Evolutionary conservation across 2,888 invertebrate genomes (phyloP), one percentile per base, ranked within the genome.

Genomic region (Erebia aethiops): DNA sequence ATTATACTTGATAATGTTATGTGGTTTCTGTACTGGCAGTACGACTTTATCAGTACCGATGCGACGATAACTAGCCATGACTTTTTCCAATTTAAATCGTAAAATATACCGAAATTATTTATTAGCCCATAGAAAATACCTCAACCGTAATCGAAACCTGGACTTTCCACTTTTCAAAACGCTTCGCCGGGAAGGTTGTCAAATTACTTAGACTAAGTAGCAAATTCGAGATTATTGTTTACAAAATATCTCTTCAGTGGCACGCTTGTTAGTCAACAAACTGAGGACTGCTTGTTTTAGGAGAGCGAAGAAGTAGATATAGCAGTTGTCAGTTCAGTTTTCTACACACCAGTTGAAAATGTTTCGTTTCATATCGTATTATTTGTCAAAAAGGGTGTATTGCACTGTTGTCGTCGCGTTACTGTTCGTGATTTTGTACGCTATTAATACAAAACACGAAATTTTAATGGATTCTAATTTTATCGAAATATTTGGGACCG

Each of bases 281-380:
- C 51, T 4, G n/a, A n/a, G 8, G 4, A 51, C 14, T n/a, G 3
- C 43, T 35, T 35, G 35, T 35, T 7, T 9, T 14, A 11, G 13
- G 8, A 51, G 4, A 14, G 7, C 7, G n/a, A 8, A 51, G 11
- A 43, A 43, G 9, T n/a, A 14, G n/a, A 51, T 51, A 5, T n/a
- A 49, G 14, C 14, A 14, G n/a, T 14, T 49, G 1, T 51, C 8
- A 14, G n/a, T 7, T 14, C 14, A 49, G 14, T 5, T 49, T 13
- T 5, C 7, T 8, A n/a, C n/a, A n/a, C 2, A n/a, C n/a, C 8
- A n/a, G n/a, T 51, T 51, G n/a, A 16, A n/a, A 51, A 51, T 51
- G 51, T 51, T n/a, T 51, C 51, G n/a, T n/a, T n/a, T 51, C n/a
- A 51, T 51, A 51, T 51, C 51, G 51, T n/a, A 51, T 51, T 51